phyloP scores from a whole-genome alignment of 1,140 invertebrate species.

The Papilio aristodemus region DNA sequence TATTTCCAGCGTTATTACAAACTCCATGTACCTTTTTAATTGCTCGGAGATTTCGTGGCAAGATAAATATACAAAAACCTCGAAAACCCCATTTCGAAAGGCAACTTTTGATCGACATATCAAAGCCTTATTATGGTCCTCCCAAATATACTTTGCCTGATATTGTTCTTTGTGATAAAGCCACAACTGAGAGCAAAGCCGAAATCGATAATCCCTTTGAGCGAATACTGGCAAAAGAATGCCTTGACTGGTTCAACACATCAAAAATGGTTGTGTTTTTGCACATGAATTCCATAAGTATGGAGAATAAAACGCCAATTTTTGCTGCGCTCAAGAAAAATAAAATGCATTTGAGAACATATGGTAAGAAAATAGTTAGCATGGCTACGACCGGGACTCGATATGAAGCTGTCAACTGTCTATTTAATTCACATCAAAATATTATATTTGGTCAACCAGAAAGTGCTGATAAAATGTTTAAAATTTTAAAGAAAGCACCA shows the following conservation, averaged over 20 bases:
- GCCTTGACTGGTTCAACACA: conserved; percentile 84
- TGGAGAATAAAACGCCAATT: conserved; percentile 82
- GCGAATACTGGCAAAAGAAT: conserved; percentile 85
- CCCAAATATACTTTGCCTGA: conserved; percentile 66
- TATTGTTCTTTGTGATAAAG: conserved; percentile 53
- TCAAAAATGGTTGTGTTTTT: conserved; percentile 86
- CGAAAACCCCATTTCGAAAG: conserved; percentile 84
- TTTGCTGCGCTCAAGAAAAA: conserved; percentile 82
- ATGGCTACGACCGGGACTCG: conserved; percentile 82
- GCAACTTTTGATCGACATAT: conserved; percentile 82
- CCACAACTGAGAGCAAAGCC: conserved; percentile 40
- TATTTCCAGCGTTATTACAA: conserved; percentile 70
- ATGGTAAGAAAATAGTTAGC: conserved; percentile 81
- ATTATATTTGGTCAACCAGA: conserved; percentile 84
- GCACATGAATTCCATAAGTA: conserved; percentile 85
- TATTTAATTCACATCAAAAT: conserved; percentile 82
- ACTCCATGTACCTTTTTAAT: conserved; percentile 74
- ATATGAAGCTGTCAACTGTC: conserved; percentile 81
- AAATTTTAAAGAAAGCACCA: conserved; percentile 82
- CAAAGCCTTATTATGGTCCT: conserved; percentile 81
- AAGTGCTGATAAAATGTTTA: conserved; percentile 80
- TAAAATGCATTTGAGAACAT: conserved; percentile 84
- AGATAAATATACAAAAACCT: conserved; percentile 88
- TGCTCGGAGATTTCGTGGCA: conserved; percentile 84
- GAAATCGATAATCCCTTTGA: conserved; percentile 84